These are phyloP conservation scores for Rhombomys opimus DNA, from an alignment of 2,113 vertebrate species.

Conservation along the genomic window DNA sequence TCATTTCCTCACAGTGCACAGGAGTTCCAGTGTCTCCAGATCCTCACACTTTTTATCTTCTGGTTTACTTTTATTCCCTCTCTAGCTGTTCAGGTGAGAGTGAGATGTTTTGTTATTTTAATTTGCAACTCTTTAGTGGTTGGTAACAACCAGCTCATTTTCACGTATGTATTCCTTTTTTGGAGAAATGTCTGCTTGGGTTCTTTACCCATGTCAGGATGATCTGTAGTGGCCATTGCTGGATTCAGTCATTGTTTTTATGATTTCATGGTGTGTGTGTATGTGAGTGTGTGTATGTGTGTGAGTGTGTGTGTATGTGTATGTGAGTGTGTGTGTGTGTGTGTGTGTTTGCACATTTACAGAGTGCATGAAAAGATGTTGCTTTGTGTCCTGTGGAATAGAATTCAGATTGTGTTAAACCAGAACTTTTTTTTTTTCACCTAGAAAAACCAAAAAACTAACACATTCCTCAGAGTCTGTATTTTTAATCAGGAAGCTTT, in stretches of 20 bases:
- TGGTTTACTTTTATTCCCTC: neutral
- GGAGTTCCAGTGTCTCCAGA: neutral
- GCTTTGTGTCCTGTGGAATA: neutral
- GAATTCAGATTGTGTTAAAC: neutral
- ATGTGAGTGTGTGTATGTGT: too few species aligned
- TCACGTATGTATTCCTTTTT: neutral
- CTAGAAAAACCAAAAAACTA: neutral
- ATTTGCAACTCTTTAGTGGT: neutral
- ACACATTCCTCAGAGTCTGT: neutral
- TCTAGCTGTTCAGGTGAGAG: neutral
- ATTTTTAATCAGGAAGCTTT: neutral
- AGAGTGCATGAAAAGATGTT: neutral
- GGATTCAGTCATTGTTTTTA: neutral
- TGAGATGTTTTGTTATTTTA: neutral
- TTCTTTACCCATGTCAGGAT: neutral
- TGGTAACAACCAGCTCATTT: neutral
- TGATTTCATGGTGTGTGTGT: neutral
- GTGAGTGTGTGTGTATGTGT: neutral
- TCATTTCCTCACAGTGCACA: neutral
- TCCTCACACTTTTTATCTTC: neutral
- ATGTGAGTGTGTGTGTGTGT: too few species aligned
- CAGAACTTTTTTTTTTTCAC: neutral
- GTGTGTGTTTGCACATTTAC: fast-evolving
- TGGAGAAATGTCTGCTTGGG: neutral
- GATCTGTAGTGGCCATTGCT: neutral